phyloP scores from a whole-genome alignment of 2,888 invertebrate species.

The Alentia gelatinosa region DNA sequence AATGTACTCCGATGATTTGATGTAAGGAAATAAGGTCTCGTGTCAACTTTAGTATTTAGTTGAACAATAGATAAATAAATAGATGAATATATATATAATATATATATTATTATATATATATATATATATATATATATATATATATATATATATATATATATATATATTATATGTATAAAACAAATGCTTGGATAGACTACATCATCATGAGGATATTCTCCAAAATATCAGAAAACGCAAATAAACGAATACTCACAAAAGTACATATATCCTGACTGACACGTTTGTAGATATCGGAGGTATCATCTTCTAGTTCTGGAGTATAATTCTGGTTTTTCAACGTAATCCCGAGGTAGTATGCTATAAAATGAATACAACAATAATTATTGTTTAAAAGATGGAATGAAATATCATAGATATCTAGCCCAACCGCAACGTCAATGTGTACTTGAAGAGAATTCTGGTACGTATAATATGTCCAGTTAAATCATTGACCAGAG shows the following conservation, averaged over 20 bases:
- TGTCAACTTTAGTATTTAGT: not conserved
- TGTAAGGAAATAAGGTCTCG: not conserved
- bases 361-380: no score
- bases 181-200: not conserved
- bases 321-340: no score
- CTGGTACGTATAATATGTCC: no score
- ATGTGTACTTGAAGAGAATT: no score
- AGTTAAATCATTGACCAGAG: no score
- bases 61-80: not conserved
- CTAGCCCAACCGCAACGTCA: no score
- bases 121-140: not conserved
- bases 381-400: not conserved
- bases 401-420: no score
- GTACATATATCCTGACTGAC: no score
- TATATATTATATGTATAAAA: not conserved
- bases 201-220: not conserved
- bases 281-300: no score
- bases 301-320: no score
- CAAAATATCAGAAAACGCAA: not conserved
- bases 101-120: not conserved
- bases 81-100: not conserved
- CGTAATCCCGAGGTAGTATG: no score
- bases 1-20: not conserved
- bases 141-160: not conserved
- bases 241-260: no score